Base-by-base conservation (phyloP, 2,888 invertebrate species). In the Cataglyphis rosenhaueri region DNA sequence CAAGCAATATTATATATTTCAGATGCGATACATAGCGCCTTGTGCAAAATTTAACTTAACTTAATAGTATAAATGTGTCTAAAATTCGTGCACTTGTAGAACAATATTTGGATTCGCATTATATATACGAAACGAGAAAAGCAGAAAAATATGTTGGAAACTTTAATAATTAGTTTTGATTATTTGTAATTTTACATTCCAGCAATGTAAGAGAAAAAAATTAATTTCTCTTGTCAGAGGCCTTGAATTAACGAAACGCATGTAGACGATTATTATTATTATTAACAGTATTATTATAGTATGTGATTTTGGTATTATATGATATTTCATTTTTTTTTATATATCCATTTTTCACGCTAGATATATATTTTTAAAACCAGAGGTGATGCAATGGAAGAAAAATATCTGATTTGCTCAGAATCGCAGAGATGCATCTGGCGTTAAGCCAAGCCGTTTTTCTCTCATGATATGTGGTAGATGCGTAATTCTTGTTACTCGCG, bases 381-480 rank as follows among this genome's bases (percentile, higher is more conserved):
- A 62, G n/a, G n/a, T n/a, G 5, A 44, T 32, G 41, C 59, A 35
- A 78, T 57, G 35, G 15, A 0, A 38, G 81, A 75, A 55, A 62
- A 81, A 81, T 48, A 57, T 44, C 25, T 44, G 82, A 75, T 74
- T 68, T 62, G 68, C 48, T 55, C 55, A 38, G 68, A 70, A 68
- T 68, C 29, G 38, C 74, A 59, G 25, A 82, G 62, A 84, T 70
- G 84, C 52, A 68, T 74, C 35, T 82, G 84, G 84, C 82, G 64
- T 48, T 29, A 68, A 62, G 82, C 82, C 84, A 85, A 68, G 71
- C 55, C 57, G 65, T 84, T 83, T 78, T 59, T 66, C 65, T 83
- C 15, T 21, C 74, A 59, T 70, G 78, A 83, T 78, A 79, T 62
- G 66, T 44, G 73, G 70, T 71, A 74, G 71, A 70, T 73, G 61